Conservation (phyloP, 2,797 vertebrate species). For the Eidolon dupreanum region DNA sequence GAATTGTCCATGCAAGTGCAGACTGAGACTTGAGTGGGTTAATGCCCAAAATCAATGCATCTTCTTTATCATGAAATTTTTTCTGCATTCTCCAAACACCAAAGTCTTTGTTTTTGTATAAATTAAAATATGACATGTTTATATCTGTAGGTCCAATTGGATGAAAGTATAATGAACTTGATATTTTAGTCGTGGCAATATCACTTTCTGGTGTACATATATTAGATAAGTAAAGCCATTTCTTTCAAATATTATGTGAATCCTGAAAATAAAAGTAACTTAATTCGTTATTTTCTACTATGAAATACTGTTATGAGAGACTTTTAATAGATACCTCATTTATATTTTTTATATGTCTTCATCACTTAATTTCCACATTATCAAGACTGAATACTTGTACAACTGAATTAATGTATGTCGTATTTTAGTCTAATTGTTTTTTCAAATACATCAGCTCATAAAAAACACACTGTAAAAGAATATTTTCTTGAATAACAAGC, state of each 20-base stretch:
- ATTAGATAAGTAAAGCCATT: neutral
- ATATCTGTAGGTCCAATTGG: neutral
- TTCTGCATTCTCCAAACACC: neutral
- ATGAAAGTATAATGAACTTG: neutral
- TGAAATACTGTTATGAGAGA: neutral
- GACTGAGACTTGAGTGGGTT: neutral
- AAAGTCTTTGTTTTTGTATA: neutral
- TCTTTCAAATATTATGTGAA: neutral
- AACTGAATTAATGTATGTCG: neutral
- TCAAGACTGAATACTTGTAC: neutral
- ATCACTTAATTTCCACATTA: neutral
- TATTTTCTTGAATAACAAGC: neutral
- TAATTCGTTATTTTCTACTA: neutral
- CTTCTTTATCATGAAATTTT: neutral
- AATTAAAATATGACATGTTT: neutral
- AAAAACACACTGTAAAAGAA: neutral
- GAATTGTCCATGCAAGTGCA: neutral
- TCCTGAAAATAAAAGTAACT: neutral
- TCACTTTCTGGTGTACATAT: neutral
- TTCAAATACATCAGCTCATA: neutral
- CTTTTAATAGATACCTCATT: neutral
- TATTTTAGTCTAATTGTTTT: neutral
- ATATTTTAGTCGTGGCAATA: neutral
- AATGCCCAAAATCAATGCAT: neutral
- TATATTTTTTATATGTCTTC: neutral